Conservation (phyloP, 92 coral and sea anemone genomes). For the Bergia sp. region DNA sequence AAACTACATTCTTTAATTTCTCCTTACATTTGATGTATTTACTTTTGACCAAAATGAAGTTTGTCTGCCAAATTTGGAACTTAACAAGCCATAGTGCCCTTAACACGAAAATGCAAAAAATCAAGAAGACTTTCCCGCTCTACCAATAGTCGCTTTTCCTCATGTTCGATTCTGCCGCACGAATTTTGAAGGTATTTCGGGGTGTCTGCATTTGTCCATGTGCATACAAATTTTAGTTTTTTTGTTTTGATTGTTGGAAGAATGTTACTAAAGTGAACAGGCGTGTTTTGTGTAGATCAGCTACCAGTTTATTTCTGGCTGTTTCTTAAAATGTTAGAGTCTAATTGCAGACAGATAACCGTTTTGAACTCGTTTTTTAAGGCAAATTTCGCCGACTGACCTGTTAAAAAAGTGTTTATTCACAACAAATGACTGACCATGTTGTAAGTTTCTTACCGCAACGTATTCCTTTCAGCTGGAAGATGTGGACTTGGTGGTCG, state of each 20-base stretch:
- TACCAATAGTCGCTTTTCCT: too few species aligned
- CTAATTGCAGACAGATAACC: not conserved
- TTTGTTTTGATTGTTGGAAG: too few species aligned
- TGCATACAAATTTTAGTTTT: too few species aligned
- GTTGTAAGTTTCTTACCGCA: not conserved
- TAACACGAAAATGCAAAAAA: too few species aligned
- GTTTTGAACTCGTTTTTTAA: not conserved
- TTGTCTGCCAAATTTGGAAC: too few species aligned
- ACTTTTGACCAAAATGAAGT: too few species aligned
- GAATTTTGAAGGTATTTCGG: not conserved
- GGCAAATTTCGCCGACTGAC: too few species aligned
- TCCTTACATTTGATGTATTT: too few species aligned
- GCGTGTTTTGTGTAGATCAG: not conserved
- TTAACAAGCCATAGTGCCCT: too few species aligned
- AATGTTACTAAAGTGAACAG: not conserved
- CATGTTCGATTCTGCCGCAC: too few species aligned
- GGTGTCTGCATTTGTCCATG: not conserved
- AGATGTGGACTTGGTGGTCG: constrained; percentile 93
- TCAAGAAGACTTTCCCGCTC: too few species aligned
- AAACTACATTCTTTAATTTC: too few species aligned
- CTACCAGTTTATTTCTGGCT: not conserved
- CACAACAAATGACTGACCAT: not conserved
- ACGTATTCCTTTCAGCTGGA: constrained; percentile 69
- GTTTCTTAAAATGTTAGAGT: not conserved
- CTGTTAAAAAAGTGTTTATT: not conserved